Evolutionary conservation across 1,140 invertebrate species (phyloP), one percentile per base, ranked within the genome.

Genomic region (Drosophila nigrodunni): DNA sequence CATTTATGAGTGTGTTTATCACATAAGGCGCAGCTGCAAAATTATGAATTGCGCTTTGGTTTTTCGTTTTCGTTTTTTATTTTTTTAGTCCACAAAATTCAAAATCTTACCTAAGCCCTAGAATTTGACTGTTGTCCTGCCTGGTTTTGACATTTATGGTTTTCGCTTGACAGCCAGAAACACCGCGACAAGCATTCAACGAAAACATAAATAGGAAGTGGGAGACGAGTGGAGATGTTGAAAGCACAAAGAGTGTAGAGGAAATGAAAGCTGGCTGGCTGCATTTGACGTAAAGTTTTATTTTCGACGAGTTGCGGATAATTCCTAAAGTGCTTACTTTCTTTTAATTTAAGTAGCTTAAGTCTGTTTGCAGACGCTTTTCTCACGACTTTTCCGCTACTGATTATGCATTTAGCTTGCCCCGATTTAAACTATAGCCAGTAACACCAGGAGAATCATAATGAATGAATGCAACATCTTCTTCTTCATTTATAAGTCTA

Each of bases 321-420:
- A 67, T 69, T 61, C 50, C 47, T 59, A 54, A 71, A 88, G 82
- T 80, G 83, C 75, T 58, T 72, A 44, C 50, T 86, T 86, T 66
- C 78, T 74, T 82, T 74, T 78, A 79, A 78, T 74, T 72, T 82
- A 82, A 86, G 82, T 65, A 82, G 82, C 82, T 82, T 87, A 82
- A 57, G 69, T 71, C 54, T 74, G 41, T 52, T 59, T 70, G 68
- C 41, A 34, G 34, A 47, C 66, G 64, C 55, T 78, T 60, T 52
- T 49, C 35, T n/a, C 18, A 39, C 41, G 25, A 13, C 37, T 18
- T 35, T 44, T 67, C 47, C 46, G 37, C 7, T 30, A 35, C 13
- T 11, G 41, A 47, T 39, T n/a, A 57, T 55, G 39, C 50, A 34
- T 4, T 35, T n/a, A 25, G 11, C 1, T 21, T 21, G 18, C 10